Evolutionary conservation across 92 coral and sea anemone species (phyloP).

Genomic region (Siderastrea radians): DNA sequence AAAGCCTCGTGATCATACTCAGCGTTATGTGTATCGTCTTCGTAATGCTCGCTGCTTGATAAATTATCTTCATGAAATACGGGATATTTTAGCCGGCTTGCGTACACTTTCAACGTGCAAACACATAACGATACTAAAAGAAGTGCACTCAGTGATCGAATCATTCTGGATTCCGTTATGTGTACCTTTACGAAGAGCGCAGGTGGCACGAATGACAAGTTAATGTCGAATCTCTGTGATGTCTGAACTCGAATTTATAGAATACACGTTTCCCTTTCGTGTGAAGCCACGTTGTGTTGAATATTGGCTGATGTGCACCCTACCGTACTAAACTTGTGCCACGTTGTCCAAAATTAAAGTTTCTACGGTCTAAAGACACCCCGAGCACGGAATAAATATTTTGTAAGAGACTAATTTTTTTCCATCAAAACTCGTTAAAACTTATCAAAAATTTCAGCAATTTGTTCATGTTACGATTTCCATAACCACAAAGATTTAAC

Average conservation of each 20-base stretch:
- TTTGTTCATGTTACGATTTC: not conserved
- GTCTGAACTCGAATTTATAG: not conserved
- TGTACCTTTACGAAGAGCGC: not conserved
- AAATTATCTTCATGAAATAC: slow-evolving; percentile 26
- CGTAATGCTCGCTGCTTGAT: slow-evolving; percentile 59
- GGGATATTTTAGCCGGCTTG: not conserved
- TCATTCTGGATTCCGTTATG: not conserved
- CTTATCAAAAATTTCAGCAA: not conserved
- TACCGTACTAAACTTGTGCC: not conserved
- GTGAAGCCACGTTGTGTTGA: slow-evolving; percentile 38
- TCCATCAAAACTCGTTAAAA: not conserved
- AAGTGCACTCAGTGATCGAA: not conserved
- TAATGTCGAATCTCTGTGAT: not conserved
- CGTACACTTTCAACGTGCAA: slow-evolving; percentile 7
- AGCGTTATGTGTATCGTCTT: slow-evolving; percentile 53
- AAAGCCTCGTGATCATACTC: slow-evolving; percentile 87
- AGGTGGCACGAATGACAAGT: not conserved
- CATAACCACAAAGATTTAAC: not conserved
- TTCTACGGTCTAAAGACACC: not conserved
- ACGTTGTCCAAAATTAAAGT: not conserved
- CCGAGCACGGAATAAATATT: not conserved
- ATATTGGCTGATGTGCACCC: slow-evolving; percentile 36
- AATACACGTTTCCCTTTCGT: not conserved
- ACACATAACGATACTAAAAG: slow-evolving; percentile 8
- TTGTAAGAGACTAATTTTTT: not conserved